Conservation (phyloP, 2,888 invertebrate species). For the Laspeyria flexula region DNA sequence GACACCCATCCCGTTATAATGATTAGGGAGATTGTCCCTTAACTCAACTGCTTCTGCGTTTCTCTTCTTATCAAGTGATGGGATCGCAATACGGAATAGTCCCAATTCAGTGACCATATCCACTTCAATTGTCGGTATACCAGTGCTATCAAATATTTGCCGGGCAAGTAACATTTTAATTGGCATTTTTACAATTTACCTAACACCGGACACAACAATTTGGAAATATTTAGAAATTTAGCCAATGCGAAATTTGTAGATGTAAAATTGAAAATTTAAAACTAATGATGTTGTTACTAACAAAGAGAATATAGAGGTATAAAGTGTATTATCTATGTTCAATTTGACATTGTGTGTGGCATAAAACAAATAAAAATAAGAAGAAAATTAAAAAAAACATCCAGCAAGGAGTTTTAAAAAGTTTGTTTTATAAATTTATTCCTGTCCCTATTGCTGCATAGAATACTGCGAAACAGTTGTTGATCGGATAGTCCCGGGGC, state of each 20-base stretch:
- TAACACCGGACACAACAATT: no score
- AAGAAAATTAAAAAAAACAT: no score
- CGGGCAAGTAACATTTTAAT: slow-evolving; percentile 96
- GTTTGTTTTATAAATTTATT: not conserved
- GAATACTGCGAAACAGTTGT: not conserved
- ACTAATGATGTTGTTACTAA: no score
- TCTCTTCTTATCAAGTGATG: slow-evolving; percentile 98
- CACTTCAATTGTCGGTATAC: slow-evolving; percentile 99
- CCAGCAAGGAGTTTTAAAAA: not conserved
- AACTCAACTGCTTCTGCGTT: slow-evolving; percentile 97
- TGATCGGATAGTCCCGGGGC: slow-evolving; percentile 1
- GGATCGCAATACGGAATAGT: slow-evolving; percentile 96
- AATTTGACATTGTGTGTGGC: no score
- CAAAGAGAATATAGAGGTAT: no score
- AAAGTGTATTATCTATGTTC: no score
- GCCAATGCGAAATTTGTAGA: slow-evolving; percentile 1
- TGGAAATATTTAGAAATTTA: slow-evolving; percentile 10
- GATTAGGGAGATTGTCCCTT: slow-evolving; percentile 93
- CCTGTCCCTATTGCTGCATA: no score
- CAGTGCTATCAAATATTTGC: slow-evolving; percentile 98
- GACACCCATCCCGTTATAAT: slow-evolving; percentile 98
- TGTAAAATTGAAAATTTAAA: no score
- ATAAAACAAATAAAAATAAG: no score
- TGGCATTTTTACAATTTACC: slow-evolving; percentile 88
- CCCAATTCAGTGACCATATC: slow-evolving; percentile 92